Evolutionary conservation across 2,113 vertebrate genomes (phyloP).

Genomic region (Etheostoma cragini): DNA sequence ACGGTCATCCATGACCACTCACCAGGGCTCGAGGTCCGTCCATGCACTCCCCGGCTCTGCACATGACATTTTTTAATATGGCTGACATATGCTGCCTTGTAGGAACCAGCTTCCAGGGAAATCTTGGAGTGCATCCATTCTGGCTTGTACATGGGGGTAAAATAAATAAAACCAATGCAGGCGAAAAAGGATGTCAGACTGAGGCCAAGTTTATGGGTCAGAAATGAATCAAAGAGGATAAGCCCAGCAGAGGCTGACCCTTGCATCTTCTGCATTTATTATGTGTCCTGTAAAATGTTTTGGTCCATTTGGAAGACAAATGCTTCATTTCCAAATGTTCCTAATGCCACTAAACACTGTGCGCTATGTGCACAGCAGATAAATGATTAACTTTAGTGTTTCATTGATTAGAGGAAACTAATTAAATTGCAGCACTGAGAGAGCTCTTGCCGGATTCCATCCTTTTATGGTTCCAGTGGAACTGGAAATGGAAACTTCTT

Average conservation of each 20-base stretch:
- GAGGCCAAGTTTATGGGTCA: slow-evolving; percentile 33
- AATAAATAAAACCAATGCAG: slow-evolving; percentile 10
- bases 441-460: slow-evolving; percentile 39
- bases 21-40: slow-evolving; percentile 34
- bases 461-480: slow-evolving; percentile 49
- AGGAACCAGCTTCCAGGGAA: slow-evolving; percentile 30
- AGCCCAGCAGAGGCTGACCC: slow-evolving; percentile 10
- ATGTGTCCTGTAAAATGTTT: neutral
- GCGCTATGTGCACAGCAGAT: slow-evolving; percentile 18
- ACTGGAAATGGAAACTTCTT: slow-evolving; percentile 74
- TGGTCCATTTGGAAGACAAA: neutral
- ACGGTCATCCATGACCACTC: slow-evolving; percentile 35
- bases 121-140: slow-evolving; percentile 32
- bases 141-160: slow-evolving; percentile 7
- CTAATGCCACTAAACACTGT: neutral
- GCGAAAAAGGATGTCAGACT: slow-evolving; percentile 16
- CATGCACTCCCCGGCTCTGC: slow-evolving; percentile 16
- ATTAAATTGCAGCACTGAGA: slow-evolving; percentile 33
- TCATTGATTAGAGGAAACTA: slow-evolving; percentile 25
- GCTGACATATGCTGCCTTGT: slow-evolving; percentile 52
- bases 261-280: neutral
- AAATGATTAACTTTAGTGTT: slow-evolving; percentile 13
- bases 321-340: slow-evolving; percentile 14
- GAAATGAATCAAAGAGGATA: slow-evolving; percentile 14
- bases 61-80: slow-evolving; percentile 31